phyloP scores from a whole-genome alignment of 2,797 vertebrate genomes.

The Anniella stebbinsi region DNA sequence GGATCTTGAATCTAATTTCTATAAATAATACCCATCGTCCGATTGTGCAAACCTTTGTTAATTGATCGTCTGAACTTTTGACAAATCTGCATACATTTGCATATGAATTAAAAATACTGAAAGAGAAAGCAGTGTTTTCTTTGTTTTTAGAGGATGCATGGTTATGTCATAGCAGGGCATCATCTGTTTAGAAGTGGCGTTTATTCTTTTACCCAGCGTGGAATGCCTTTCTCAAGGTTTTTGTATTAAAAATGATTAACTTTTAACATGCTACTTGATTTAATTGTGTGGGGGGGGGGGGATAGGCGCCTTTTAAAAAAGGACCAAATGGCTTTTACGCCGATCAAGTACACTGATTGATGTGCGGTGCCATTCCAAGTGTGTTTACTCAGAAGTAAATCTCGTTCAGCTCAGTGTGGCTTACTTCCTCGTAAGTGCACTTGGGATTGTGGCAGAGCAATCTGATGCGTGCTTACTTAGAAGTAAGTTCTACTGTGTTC shows the following conservation, averaged over 20 bases:
- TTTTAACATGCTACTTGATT: not conserved
- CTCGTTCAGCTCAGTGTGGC: too few species aligned
- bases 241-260: not conserved
- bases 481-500: too few species aligned
- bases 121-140: not conserved
- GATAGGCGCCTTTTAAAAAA: not conserved
- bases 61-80: not conserved
- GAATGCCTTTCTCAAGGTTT: not conserved
- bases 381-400: too few species aligned
- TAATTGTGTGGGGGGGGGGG: not conserved
- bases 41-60: not conserved
- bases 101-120: not conserved
- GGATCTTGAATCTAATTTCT: not conserved
- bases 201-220: not conserved
- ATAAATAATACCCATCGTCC: not conserved
- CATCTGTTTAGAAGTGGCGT: not conserved
- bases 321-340: not conserved
- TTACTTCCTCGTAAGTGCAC: not conserved
- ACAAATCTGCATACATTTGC: constrained; percentile 2
- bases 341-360: not conserved
- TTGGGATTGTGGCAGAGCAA: not conserved
- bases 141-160: not conserved
- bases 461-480: not conserved
- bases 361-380: too few species aligned
- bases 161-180: too few species aligned